Base-by-base conservation (phyloP, 2,797 vertebrate species). In the Phataginus tricuspis region DNA sequence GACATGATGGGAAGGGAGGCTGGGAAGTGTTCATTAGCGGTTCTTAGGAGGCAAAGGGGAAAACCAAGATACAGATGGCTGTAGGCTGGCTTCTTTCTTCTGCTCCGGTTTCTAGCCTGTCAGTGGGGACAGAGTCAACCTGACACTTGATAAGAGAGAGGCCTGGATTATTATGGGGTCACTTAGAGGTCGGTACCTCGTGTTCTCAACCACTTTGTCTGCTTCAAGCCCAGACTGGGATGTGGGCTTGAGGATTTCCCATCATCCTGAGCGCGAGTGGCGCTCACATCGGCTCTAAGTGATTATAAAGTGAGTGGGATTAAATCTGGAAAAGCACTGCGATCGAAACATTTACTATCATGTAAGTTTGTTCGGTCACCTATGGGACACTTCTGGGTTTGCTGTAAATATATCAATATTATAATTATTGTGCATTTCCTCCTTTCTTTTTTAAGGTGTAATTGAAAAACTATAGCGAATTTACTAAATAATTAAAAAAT, bases 281-380 rank as follows among this genome's bases (percentile, higher is more conserved):
- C 25, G 57, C 27, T n/a, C 13, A 11, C 0, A 21, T 1, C 0
- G 1, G 34, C 13, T 5, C 27, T 8, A 14, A 14, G 71, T 7
- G 4, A 27, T 51, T n/a, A 2, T 1, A 5, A 37, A 15, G 21
- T 2, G n/a, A 18, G 8, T 0, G 4, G 59, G 68, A 31, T 14
- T 12, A 11, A 27, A 5, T 16, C 12, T 63, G 4, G n/a, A 4
- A 0, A 12, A n/a, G 29, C 0, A 12, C 2, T 8, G 55, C 0
- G 14, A 16, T 7, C 0, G 12, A 10, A 53, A 4, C 66, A 1
- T 19, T 53, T 0, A 18, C 5, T 15, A 4, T 31, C 42, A 10
- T 0, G 2, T 19, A 2, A 5, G 0, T 86, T 37, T 37, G 68
- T 2, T 18, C 0, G 45, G 45, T 13, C 31, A 10, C 21, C 27